Evolutionary conservation across 2,888 invertebrate species (phyloP), one percentile per base, ranked within the genome.

Genomic region (Pyrgus malvae): DNA sequence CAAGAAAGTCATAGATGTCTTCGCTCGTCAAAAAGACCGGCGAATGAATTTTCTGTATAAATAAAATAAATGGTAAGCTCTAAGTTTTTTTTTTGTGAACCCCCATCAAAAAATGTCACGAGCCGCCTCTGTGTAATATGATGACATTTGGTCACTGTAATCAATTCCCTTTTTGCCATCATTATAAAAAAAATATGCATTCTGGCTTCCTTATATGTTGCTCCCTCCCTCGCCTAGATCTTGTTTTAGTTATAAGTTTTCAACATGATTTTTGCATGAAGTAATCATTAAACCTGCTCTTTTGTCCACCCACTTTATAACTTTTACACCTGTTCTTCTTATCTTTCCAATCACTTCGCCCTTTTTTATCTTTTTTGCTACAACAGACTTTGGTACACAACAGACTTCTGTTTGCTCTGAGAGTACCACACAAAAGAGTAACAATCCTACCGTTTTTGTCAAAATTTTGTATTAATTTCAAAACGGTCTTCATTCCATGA

Each of bases 101-200:
- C n/a, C n/a, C n/a, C n/a, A n/a, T n/a, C n/a, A n/a, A n/a, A n/a
- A n/a, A n/a, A n/a, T n/a, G n/a, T n/a, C n/a, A n/a, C n/a, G n/a
- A n/a, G n/a, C n/a, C n/a, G n/a, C n/a, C n/a, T n/a, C n/a, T n/a
- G n/a, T n/a, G n/a, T n/a, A n/a, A n/a, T n/a, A n/a, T n/a, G n/a
- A 31, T 45, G n/a, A n/a, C n/a, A n/a, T n/a, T n/a, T n/a, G n/a
- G n/a, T n/a, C n/a, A n/a, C n/a, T n/a, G n/a, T n/a, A 58, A 27
- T 63, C 63, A 23, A 63, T 40, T 2, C 61, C 62, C 11, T 31
- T 31, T 31, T 31, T 31, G 9, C n/a, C 11, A n/a, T 31, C 31
- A 11, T 31, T n/a, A n/a, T n/a, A n/a, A 31, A 9, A 31, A n/a
- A n/a, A 31, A 11, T n/a, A 31, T 11, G 11, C 31, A 31, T 31